Base-by-base conservation (phyloP, 1,140 invertebrate genomes). In the Heliconius congener region DNA sequence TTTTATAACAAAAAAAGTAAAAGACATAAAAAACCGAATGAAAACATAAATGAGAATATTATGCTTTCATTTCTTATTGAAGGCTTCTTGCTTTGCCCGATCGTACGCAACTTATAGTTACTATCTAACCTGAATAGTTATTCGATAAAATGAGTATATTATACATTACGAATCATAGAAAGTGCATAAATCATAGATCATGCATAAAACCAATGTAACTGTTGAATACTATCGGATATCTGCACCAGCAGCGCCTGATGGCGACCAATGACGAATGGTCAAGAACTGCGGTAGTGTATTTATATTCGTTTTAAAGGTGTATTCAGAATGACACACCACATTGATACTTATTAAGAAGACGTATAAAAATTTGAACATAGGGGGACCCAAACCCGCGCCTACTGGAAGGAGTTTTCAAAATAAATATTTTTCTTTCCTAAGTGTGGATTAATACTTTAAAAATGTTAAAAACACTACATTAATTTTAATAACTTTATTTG, bases 171-270 rank as follows among this genome's bases (percentile, higher is more conserved):
- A 76, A 76, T 30, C 3, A 39, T 76, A 71, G 74, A 76, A 71
- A 76, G 74, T 76, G 60, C 74, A 76, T 76, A 76, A 76, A 76
- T 76, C 55, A 76, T 71, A 70, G 71, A 1, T 52, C 57, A 42
- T 71, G 73, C 73, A 74, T 50, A 34, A 27, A 74, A 18, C n/a
- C 11, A 46, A 39, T 75, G 19, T 74, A 75, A 75, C 74, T 75
- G 74, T 75, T 75, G 18, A 34, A 55, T 74, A 34, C 50, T 27
- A 52, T 46, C 1, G 37, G 27, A 46, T 60, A 39, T 66, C 52
- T 27, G 30, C 30, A 60, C 57, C 37, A 75, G 57, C 55, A 42
- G 34, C 5, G 34, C 74, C 55, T 75, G 13, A 2, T 11, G 52
- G 52, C 39, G 42, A 11, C 5, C 66, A 66, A 75, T 66, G 19